Base-by-base conservation (phyloP, 2,888 invertebrate genomes). In the Drosophila kuntzei region DNA sequence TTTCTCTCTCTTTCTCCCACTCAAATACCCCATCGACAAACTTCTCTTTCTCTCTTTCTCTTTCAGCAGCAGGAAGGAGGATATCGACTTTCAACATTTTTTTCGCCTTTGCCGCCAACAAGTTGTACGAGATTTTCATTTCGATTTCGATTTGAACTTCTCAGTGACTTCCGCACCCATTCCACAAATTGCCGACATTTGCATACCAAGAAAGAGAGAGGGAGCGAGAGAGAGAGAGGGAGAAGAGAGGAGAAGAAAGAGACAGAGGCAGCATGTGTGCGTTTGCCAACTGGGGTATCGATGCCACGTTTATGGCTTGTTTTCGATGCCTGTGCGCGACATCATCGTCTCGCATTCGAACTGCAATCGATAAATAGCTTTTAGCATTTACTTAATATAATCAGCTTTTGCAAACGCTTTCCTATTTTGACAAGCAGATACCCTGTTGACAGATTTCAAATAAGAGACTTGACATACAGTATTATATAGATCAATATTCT, bases 101-200 rank as follows among this genome's bases (percentile, higher is more conserved):
- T 47, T 32, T 18, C 36, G 20, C 29, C 27, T 64, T 67, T 62
- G 20, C 67, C 55, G 16, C 71, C 69, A 73, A 83, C 84, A 79
- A 88, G 83, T 86, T 86, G 89, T 79, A 81, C 18, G 47, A 47
- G 87, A 87, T 89, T 89, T 84, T 77, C 73, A 79, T 85, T 87
- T 82, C 70, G 82, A 80, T 80, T 84, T 69, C 81, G 67, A 72
- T 64, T 76, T 71, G 71, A 65, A 49, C 46, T 60, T 59, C 71
- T 32, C 60, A 36, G 54, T 54, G 49, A 34, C 50, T 49, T 34
- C 50, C 34, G 50, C 34, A 29, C 64, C 47, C 55, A 51, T 32
- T 43, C 66, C 76, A 64, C 78, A 69, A 71, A 67, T 69, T 63
- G 67, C 67, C 49, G 20, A 46, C 66, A 81, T 79, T 84, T 84